Evolutionary conservation across 2,113 vertebrate species (phyloP).

Genomic region (Meles meles): DNA sequence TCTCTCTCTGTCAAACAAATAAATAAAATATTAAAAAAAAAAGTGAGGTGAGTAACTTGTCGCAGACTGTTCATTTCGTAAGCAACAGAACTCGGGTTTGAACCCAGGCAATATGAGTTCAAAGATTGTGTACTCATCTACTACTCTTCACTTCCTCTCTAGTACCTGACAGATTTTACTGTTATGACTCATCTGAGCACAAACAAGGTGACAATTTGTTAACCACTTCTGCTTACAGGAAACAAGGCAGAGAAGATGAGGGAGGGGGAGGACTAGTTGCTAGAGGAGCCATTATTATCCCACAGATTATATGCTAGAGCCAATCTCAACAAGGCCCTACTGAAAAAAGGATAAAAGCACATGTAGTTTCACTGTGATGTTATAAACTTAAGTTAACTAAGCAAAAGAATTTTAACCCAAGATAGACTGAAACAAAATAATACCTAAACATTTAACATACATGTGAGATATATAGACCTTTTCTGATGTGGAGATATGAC

Average conservation of each 20-base stretch:
- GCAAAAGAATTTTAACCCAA: not conserved
- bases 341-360: not conserved
- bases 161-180: not conserved
- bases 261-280: too few relatives aligned
- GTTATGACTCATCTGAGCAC: not conserved
- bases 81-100: not conserved
- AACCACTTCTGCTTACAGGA: not conserved
- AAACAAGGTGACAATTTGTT: not conserved
- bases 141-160: not conserved
- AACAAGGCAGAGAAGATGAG: not conserved
- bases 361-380: not conserved
- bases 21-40: not conserved
- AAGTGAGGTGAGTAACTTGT: not conserved
- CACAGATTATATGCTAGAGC: not conserved
- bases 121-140: not conserved
- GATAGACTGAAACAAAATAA: not conserved
- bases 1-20: too few relatives aligned
- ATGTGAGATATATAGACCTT: not conserved
- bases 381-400: not conserved
- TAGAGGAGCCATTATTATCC: not conserved
- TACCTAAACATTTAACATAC: not conserved
- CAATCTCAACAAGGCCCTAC: not conserved
- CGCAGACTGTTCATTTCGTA: not conserved
- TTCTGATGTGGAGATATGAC: not conserved
- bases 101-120: not conserved